Evolutionary conservation across 1,140 invertebrate genomes (phyloP).

Genomic region (Glossosoma conforme): DNA sequence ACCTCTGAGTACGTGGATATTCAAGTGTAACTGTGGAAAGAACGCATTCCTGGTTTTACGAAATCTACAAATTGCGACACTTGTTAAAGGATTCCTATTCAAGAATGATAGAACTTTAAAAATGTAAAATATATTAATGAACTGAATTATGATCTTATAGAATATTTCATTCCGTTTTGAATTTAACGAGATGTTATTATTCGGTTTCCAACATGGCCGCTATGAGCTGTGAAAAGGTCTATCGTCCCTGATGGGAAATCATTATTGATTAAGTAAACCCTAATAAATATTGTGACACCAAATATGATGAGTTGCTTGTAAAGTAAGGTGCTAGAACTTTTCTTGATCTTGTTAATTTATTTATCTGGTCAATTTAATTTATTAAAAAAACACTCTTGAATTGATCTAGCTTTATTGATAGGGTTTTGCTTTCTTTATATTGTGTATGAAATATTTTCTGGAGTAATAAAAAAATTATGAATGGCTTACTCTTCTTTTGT

Average conservation of each 20-base stretch:
- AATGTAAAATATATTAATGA: neutral
- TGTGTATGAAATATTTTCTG: neutral
- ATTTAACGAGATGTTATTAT: neutral
- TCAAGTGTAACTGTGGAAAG: neutral
- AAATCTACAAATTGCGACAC: neutral
- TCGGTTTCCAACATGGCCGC: neutral
- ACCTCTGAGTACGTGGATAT: conserved; percentile 5
- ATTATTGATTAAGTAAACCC: conserved; percentile 1
- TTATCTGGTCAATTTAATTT: conserved; percentile 5
- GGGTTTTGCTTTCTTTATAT: conserved; percentile 10
- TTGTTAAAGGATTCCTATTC: neutral
- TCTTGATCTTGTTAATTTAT: conserved; percentile 22
- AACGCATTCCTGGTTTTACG: neutral
- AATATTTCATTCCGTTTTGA: neutral
- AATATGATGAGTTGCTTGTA: conserved; percentile 11
- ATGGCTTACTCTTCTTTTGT: neutral
- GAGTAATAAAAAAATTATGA: neutral
- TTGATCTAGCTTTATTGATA: conserved; percentile 7
- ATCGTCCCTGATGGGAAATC: neutral
- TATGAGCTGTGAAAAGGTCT: neutral
- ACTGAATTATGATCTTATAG: neutral
- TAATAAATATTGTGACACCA: conserved; percentile 28
- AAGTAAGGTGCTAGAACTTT: conserved; percentile 27
- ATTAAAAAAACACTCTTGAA: neutral
- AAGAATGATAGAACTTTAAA: neutral